A percentile compares a stretch with the other conserved stretches of the same genome.
These are phyloP conservation scores for Baccha elongata DNA, from an alignment of 2,888 invertebrate species.

Conservation along the genomic window DNA sequence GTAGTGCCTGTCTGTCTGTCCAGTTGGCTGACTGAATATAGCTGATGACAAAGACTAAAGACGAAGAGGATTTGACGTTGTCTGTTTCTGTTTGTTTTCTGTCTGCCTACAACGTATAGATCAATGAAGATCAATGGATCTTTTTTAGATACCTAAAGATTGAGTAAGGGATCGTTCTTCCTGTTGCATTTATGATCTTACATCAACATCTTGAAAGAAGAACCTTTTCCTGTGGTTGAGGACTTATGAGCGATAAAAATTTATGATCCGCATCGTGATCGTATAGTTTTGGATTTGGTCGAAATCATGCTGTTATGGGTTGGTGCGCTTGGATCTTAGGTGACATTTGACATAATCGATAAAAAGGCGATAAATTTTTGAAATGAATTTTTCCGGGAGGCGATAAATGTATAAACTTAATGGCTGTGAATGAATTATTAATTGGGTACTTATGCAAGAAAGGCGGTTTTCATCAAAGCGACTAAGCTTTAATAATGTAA, in stretches of 20 bases:
- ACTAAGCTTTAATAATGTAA: too few species aligned
- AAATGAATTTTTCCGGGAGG: neutral
- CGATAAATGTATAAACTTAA: neutral
- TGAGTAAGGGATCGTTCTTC: slow-evolving; percentile 26
- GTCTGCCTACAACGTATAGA: slow-evolving; percentile 11
- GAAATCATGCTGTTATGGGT: neutral
- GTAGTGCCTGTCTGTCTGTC: slow-evolving; percentile 7
- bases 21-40: slow-evolving; percentile 7
- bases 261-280: slow-evolving; percentile 45
- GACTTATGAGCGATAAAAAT: slow-evolving; percentile 46
- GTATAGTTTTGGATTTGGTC: neutral
- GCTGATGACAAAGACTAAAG: slow-evolving; percentile 22
- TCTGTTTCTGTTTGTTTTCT: neutral
- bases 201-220: neutral
- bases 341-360: slow-evolving; percentile 33
- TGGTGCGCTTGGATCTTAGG: slow-evolving; percentile 8
- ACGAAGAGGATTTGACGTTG: slow-evolving; percentile 33
- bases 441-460: neutral
- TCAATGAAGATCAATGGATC: slow-evolving; percentile 49
- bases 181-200: slow-evolving; percentile 7
- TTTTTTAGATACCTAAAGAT: neutral
- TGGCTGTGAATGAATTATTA: too few species aligned
- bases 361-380: slow-evolving; percentile 14
- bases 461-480: too few species aligned
- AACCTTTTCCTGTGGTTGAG: neutral